These are phyloP conservation scores for Trichonephila clavipes DNA, from an alignment of 1,140 invertebrate species.

Conservation along the genomic window DNA sequence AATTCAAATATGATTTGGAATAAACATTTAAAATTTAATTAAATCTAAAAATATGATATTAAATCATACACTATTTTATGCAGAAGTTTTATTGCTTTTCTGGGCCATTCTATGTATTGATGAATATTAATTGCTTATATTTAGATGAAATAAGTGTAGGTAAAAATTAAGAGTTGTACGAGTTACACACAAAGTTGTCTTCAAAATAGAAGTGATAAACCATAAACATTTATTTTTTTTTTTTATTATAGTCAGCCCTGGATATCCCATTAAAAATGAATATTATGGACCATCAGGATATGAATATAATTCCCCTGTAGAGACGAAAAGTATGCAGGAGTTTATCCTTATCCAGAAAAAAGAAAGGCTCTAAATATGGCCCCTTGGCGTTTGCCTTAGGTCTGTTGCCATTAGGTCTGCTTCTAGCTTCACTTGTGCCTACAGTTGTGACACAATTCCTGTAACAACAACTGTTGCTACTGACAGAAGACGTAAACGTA, in stretches of 20 bases:
- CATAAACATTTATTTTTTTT: too few relatives aligned
- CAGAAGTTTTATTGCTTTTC: too few relatives aligned
- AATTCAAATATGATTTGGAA: too few relatives aligned
- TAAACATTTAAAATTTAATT: too few relatives aligned
- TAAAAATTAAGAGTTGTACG: too few relatives aligned
- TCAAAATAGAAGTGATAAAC: too few relatives aligned
- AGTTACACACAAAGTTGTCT: too few relatives aligned
- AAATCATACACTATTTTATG: too few relatives aligned
- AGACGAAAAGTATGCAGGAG: constrained; percentile 18
- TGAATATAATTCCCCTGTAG: constrained; percentile 5
- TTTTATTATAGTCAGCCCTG: background rate
- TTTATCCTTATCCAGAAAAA: constrained; percentile 49
- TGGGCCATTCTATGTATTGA: too few relatives aligned
- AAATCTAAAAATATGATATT: too few relatives aligned
- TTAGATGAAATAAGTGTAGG: too few relatives aligned
- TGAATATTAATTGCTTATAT: too few relatives aligned
- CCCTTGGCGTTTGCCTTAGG: constrained; percentile 73
- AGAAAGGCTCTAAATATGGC: constrained; percentile 65
- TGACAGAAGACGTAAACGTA: constrained; percentile 51
- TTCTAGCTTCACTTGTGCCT: constrained; percentile 69
- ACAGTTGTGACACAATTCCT: constrained; percentile 73
- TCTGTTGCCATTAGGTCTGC: constrained; percentile 66
- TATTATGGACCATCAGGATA: constrained; percentile 45
- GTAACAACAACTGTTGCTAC: constrained; percentile 69
- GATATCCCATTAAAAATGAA: constrained; percentile 41